Evolutionary conservation across 1,140 invertebrate genomes (phyloP), one percentile per base, ranked within the genome.

Genomic region (Agrypnia vestita): DNA sequence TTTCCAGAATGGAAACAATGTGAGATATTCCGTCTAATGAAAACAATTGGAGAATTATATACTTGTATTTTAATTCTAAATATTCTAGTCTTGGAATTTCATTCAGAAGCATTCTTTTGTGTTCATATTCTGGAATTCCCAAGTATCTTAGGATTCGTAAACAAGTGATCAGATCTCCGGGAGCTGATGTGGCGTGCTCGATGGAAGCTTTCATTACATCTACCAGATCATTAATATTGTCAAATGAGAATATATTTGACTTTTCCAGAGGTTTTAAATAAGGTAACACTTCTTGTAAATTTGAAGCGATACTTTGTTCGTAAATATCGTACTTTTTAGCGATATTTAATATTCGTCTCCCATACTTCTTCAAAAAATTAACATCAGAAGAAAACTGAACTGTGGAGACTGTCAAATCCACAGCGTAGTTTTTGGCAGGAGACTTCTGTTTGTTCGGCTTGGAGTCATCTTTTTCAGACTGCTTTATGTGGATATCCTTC

Each of bases 31-130:
- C 96, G 85, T 98, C 97, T 8, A 94, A 88, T 0, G 95, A 95
- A 84, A 95, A 98, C 9, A 98, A 86, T 86, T 98, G 96, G 15
- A 97, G 91, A 8, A 97, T 90, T 0, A 96, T 95, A 86, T 97
- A 97, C 82, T 96, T 95, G 86, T 97, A 96, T 84, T 98, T 98
- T 0, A 98, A 87, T 87, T 98, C 96, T 0, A 92, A 86, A 79
- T 93, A 94, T 77, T 94, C 91, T 69, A 93, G 92, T 76, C 92
- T 89, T 0, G 91, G 88, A 72, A 92, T 91, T 46, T 93, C 90
- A 19, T 91, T 90, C 0, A 86, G 84, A 9, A 88, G 86, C 0
- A 86, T 85, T 13, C 86, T 85, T 84, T 86, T 89, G 55, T 86
- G 87, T 49, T 92, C 89, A 53, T 91, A 88, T 43, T 91, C 89